Conservation (phyloP, 2,888 invertebrate species). For the Brachypalpus laphriformis region DNA sequence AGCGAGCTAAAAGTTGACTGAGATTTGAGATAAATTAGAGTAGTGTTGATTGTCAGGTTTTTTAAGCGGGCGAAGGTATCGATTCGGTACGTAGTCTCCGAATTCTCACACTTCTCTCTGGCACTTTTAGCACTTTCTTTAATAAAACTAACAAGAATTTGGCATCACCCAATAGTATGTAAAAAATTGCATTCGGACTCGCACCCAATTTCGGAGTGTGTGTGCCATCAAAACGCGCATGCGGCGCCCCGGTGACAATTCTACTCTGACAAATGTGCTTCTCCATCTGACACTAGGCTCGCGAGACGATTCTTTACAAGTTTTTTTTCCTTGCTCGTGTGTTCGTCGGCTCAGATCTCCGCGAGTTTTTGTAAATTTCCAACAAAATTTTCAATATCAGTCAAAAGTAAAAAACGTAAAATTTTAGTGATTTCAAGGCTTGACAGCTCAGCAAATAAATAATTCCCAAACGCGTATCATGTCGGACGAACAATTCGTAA, state of each 20-base stretch:
- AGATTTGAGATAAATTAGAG: too few species aligned
- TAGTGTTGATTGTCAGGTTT: too few species aligned
- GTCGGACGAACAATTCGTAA: slow-evolving; percentile 78
- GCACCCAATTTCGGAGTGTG: background rate
- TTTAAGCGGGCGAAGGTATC: too few species aligned
- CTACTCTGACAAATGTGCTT: slow-evolving; percentile 56
- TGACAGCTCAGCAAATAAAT: slow-evolving; percentile 11
- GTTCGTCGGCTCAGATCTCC: slow-evolving; percentile 45
- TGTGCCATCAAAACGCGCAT: slow-evolving; percentile 22
- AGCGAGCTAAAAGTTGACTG: too few species aligned
- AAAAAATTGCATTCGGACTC: background rate
- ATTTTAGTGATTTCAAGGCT: slow-evolving; percentile 34
- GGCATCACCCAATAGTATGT: slow-evolving; percentile 42
- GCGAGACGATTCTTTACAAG: slow-evolving; percentile 56
- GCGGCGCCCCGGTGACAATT: slow-evolving; percentile 41
- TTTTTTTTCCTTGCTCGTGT: slow-evolving; percentile 60
- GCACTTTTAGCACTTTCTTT: too few species aligned
- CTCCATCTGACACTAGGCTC: slow-evolving; percentile 47
- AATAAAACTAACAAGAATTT: too few species aligned
- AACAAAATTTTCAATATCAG: slow-evolving; percentile 12
- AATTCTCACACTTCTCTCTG: too few species aligned
- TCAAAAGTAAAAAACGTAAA: background rate
- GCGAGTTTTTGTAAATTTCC: slow-evolving; percentile 45
- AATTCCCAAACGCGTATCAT: slow-evolving; percentile 73
- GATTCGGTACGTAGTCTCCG: too few species aligned